Evolutionary conservation across 2,113 vertebrate genomes (phyloP).

Genomic region (Pelecanoides urinatrix): DNA sequence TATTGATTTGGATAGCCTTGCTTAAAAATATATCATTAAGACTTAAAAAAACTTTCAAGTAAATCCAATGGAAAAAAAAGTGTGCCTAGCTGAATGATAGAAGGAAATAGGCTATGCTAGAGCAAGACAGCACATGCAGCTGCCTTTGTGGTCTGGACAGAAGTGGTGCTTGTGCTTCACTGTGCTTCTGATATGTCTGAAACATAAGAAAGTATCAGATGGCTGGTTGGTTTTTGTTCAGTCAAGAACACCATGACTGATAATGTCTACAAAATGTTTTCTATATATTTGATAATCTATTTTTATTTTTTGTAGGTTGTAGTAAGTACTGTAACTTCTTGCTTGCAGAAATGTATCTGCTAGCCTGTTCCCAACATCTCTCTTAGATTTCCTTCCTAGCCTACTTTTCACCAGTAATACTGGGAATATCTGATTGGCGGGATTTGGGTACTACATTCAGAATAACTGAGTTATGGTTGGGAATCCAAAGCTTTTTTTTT

Average conservation of each 20-base stretch:
- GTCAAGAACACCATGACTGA: not conserved
- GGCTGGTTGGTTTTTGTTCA: not conserved
- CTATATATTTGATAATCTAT: not conserved
- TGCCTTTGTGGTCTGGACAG: not conserved
- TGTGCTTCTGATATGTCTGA: not conserved
- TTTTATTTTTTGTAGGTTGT: not conserved
- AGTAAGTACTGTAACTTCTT: not conserved
- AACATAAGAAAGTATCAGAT: not conserved
- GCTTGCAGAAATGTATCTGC: not conserved
- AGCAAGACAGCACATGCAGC: not conserved
- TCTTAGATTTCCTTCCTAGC: not conserved
- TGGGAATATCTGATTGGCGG: not conserved
- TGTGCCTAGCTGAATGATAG: not conserved
- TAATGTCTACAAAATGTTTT: not conserved
- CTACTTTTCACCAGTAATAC: not conserved
- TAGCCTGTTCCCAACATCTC: not conserved
- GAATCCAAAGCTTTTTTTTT: not conserved
- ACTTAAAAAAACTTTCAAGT: not conserved
- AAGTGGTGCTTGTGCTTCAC: not conserved
- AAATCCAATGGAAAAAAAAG: not conserved
- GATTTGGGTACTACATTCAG: not conserved
- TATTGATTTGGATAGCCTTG: not conserved
- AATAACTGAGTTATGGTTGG: not conserved
- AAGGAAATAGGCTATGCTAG: not conserved
- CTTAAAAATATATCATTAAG: not conserved